phyloP scores from a whole-genome alignment of 2,888 invertebrate genomes.

The Palloptera scutellata region DNA sequence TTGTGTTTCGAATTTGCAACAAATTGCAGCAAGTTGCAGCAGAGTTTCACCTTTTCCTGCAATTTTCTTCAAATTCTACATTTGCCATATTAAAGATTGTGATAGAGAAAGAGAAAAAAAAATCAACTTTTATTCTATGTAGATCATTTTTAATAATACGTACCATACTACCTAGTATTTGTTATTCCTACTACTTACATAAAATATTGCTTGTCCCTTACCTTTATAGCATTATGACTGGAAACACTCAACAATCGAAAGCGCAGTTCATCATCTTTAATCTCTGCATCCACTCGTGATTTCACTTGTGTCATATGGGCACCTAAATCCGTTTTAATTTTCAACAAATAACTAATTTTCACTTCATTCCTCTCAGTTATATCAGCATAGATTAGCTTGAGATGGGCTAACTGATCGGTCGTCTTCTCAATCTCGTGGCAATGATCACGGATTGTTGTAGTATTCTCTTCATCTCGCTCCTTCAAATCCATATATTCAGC shows the following conservation, averaged over 20 bases:
- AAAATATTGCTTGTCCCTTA: slow-evolving; percentile 21
- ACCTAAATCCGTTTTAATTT: slow-evolving; percentile 66
- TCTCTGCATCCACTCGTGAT: slow-evolving; percentile 66
- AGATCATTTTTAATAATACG: no score
- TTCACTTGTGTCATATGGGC: slow-evolving; percentile 67
- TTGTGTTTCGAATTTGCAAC: slow-evolving; percentile 73
- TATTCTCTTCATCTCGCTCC: slow-evolving; percentile 63
- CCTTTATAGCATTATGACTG: slow-evolving; percentile 66
- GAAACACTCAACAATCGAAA: slow-evolving; percentile 70
- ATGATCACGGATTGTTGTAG: slow-evolving; percentile 58
- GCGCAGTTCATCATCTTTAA: slow-evolving; percentile 66
- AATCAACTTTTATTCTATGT: neutral
- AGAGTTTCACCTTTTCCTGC: slow-evolving; percentile 70
- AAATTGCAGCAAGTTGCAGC: slow-evolving; percentile 71
- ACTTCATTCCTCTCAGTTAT: slow-evolving; percentile 64
- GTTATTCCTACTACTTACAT: no score
- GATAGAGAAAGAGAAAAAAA: neutral
- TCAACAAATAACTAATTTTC: slow-evolving; percentile 65
- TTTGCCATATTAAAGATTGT: no score
- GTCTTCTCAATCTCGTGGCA: slow-evolving; percentile 59
- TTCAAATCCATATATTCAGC: slow-evolving; percentile 64
- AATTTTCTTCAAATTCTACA: slow-evolving; percentile 67
- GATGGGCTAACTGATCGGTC: slow-evolving; percentile 55
- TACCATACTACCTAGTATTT: no score
- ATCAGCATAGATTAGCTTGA: slow-evolving; percentile 66